Conservation (phyloP, 2,797 vertebrate species). For the Chrosomus eos region DNA sequence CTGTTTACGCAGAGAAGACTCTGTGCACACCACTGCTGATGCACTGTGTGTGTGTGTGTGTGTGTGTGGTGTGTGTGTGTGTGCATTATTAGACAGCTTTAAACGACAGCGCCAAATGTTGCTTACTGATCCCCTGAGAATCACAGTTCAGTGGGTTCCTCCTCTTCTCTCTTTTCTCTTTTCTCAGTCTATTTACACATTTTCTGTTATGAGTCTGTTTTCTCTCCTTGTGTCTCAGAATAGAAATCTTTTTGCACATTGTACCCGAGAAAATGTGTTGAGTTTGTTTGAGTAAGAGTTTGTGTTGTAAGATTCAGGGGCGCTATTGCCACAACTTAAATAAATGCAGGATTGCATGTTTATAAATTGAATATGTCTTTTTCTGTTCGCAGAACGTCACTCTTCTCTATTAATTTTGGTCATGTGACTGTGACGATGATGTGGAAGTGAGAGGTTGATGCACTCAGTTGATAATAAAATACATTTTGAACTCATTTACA, state of each 20-base stretch:
- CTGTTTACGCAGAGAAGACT: conserved; percentile 36
- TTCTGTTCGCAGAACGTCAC: too few species aligned
- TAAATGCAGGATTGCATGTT: neutral
- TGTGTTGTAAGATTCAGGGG: neutral
- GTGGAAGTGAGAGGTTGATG: too few species aligned
- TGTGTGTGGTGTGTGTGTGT: conserved; percentile 21
- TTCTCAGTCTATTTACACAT: conserved; percentile 30
- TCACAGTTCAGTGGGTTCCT: conserved; percentile 35
- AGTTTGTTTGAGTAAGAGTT: too few species aligned
- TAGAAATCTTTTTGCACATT: conserved; percentile 18
- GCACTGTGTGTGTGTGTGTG: neutral
- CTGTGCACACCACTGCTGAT: neutral
- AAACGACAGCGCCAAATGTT: conserved; percentile 34
- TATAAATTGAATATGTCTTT: too few species aligned
- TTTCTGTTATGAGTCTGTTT: conserved; percentile 17
- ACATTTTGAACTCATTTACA: too few species aligned
- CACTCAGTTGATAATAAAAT: too few species aligned
- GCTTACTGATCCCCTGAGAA: conserved; percentile 30
- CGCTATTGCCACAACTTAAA: neutral
- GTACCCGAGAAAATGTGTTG: neutral
- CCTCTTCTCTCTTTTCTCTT: neutral
- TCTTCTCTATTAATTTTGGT: too few species aligned
- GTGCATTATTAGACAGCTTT: conserved; percentile 14
- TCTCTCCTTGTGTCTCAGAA: conserved; percentile 3
- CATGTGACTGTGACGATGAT: too few species aligned